Conservation (phyloP, 2,113 vertebrate genomes). For the Lepisosteus osseus region DNA sequence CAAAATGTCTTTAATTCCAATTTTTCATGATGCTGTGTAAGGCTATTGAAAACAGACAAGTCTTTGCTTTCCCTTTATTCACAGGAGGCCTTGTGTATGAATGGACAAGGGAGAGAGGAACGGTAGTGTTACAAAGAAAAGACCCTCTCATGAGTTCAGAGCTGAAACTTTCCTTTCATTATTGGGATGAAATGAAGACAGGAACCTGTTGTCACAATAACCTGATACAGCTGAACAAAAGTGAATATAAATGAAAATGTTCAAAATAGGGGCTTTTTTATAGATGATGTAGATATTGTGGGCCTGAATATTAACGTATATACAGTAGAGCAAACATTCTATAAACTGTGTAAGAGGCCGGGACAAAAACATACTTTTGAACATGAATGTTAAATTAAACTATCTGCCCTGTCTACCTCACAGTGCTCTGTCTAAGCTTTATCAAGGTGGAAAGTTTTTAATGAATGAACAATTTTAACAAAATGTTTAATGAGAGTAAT, state of each 20-base stretch:
- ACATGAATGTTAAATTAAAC: too few relatives aligned
- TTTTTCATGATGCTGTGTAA: background rate
- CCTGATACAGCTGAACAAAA: background rate
- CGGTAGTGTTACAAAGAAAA: background rate
- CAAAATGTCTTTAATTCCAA: background rate
- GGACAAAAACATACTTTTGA: too few relatives aligned
- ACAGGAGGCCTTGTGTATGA: too few relatives aligned
- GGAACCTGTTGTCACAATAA: background rate
- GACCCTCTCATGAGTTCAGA: background rate
- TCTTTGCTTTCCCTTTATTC: too few relatives aligned
- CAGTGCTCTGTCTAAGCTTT: too few relatives aligned
- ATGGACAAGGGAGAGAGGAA: background rate
- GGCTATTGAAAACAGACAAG: background rate
- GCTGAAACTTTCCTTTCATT: slow-evolving; percentile 7
- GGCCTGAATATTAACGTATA: background rate
- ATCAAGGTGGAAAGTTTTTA: too few relatives aligned
- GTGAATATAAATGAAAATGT: background rate
- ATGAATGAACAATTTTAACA: too few relatives aligned
- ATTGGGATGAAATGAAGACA: background rate
- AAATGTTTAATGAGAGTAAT: too few relatives aligned
- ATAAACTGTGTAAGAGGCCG: background rate
- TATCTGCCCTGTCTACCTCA: too few relatives aligned
- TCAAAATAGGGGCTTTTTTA: background rate
- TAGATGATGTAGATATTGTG: background rate
- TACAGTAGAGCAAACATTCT: background rate